Conservation (phyloP, 2,113 vertebrate genomes). For the Nymphicus hollandicus region DNA sequence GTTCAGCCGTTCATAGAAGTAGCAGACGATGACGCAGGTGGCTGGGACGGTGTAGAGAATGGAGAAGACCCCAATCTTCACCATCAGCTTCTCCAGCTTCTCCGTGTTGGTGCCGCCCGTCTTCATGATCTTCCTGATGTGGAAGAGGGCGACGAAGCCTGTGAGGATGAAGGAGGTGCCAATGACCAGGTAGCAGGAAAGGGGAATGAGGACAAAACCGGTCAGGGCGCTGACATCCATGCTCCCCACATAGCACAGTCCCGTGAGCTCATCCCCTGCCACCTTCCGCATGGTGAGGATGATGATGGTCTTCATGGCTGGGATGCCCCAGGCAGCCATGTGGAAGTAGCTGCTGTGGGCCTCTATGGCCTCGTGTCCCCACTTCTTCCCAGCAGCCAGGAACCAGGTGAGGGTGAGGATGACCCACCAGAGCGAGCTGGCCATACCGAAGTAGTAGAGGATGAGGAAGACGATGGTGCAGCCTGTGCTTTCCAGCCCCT, state of each 20-base stretch:
- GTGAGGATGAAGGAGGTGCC: slow-evolving; percentile 97
- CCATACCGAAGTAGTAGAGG: slow-evolving; percentile 98
- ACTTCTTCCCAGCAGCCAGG: slow-evolving; percentile 94
- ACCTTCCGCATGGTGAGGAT: slow-evolving; percentile 97
- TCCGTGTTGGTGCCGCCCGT: slow-evolving; percentile 95
- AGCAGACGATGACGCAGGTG: slow-evolving; percentile 96
- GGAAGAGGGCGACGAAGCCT: slow-evolving; percentile 95
- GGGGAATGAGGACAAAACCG: slow-evolving; percentile 90
- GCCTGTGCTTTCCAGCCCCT: slow-evolving; percentile 92
- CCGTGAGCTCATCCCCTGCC: slow-evolving; percentile 93
- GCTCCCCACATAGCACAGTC: slow-evolving; percentile 94
- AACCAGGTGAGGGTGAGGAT: slow-evolving; percentile 97
- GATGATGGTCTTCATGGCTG: slow-evolving; percentile 92
- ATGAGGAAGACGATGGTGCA: slow-evolving; percentile 98
- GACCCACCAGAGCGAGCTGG: slow-evolving; percentile 98
- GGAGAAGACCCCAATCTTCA: slow-evolving; percentile 96
- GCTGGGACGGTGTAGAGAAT: slow-evolving; percentile 97
- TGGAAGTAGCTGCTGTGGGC: slow-evolving; percentile 98
- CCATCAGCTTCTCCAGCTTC: slow-evolving; percentile 99
- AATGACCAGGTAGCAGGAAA: slow-evolving; percentile 91
- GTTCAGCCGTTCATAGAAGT: slow-evolving; percentile 94
- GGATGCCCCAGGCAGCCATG: slow-evolving; percentile 95
- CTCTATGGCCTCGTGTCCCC: slow-evolving; percentile 97
- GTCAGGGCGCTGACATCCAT: slow-evolving; percentile 87
- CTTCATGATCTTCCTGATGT: slow-evolving; percentile 97